Base-by-base conservation (phyloP, 2,888 invertebrate species). In the Tachina lurida region DNA sequence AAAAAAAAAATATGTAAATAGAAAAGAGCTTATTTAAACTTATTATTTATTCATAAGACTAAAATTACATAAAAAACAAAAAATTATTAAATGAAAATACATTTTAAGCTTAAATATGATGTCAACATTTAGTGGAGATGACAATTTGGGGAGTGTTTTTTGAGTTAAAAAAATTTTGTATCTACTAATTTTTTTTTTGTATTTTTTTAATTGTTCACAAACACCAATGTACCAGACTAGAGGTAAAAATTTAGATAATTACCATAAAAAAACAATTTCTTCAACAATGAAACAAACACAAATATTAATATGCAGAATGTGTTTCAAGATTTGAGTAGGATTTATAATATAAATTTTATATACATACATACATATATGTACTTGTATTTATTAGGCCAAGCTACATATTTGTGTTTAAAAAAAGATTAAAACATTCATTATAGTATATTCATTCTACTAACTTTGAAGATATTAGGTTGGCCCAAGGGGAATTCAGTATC, bases 31-130 rank as follows among this genome's bases (percentile, higher is more conserved):
- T 77, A 65, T 56, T 65, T 67, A 58, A 67, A 76, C 7, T 67
- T 15, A 76, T 65, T 54, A 56, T 65, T 65, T n/a, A 43, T 43
- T 63, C 65, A 76, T 31, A 31, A 65, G 63, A 52, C 52, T 45
- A 9, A 52, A 58, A 67, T 71, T 31, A 67, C 65, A 47, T 39
- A 39, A 13, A 74, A 74, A 52, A 15, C 52, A 22, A 31, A 65
- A 54, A 63, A 45, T n/a, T 9, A 58, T 58, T 71, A 58, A 45
- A 65, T 17, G 45, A 31, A 63, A 63, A 75, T 62, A 63, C 65
- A 43, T 10, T 75, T 75, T 75, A 67, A 77, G 67, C 67, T 77
- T 31, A 77, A 77, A 58, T 47, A 67, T 77, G 67, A 77, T 67
- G 76, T 77, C 76, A 77, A 67, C 56, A 67, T 67, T 67, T 58